These are phyloP conservation scores for Epinotia demarniana DNA, from an alignment of 2,888 invertebrate genomes.

Conservation along the genomic window DNA sequence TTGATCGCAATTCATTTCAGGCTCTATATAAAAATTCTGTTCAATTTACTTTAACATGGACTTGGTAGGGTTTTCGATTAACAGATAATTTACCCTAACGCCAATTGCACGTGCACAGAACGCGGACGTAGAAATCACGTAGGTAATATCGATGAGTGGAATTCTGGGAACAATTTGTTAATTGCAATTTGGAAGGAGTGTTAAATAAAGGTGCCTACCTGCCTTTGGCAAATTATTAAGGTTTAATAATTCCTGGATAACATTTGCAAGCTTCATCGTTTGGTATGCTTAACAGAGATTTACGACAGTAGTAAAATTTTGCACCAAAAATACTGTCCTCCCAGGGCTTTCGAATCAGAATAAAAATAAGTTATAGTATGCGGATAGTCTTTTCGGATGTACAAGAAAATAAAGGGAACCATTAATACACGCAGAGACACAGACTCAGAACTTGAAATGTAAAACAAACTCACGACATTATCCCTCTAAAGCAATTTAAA, in stretches of 20 bases:
- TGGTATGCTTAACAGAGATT: no score
- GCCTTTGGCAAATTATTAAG: not conserved
- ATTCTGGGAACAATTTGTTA: constrained; percentile 12
- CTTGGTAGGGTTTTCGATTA: not conserved
- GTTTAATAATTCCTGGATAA: not conserved
- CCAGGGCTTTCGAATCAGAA: no score
- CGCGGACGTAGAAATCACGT: not conserved
- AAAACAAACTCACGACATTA: no score
- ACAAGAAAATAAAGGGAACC: no score
- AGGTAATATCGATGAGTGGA: not conserved
- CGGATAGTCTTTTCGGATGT: no score
- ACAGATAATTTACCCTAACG: not conserved
- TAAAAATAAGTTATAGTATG: no score
- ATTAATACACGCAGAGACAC: no score
- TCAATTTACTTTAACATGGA: not conserved
- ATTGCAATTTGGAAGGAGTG: constrained; percentile 3
- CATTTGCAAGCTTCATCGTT: not conserved
- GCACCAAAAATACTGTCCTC: no score
- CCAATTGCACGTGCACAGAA: not conserved
- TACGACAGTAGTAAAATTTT: no score
- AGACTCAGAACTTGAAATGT: no score
- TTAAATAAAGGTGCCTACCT: not conserved
- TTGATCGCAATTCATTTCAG: not conserved
- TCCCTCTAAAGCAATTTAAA: no score
- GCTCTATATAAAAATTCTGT: not conserved